A percentile compares a stretch with the other conserved stretches of the same genome.
Evolutionary conservation across 2,113 vertebrate species (phyloP).

Genomic region (Drymodes brunneopygia): DNA sequence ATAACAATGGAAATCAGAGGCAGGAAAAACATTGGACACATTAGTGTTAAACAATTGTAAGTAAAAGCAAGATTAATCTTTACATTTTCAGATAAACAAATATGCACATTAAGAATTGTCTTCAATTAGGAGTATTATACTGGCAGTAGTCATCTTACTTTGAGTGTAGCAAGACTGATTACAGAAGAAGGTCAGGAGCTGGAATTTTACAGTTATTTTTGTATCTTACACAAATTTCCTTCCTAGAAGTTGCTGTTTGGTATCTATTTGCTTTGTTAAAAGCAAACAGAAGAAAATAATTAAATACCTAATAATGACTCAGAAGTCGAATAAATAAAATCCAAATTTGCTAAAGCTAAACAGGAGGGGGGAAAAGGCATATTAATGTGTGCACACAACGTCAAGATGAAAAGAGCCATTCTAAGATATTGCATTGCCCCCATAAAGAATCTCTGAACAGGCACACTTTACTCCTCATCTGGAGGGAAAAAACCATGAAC

Average conservation of each 20-base stretch:
- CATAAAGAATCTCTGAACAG: not conserved
- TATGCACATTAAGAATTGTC: not conserved
- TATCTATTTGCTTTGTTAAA: not conserved
- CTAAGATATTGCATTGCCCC: not conserved
- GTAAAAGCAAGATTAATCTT: not conserved
- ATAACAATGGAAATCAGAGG: not conserved
- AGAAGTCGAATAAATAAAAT: not conserved
- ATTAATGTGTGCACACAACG: not conserved
- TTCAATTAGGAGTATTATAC: not conserved
- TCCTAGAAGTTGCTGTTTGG: not conserved
- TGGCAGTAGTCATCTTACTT: not conserved
- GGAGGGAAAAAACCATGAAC: not conserved
- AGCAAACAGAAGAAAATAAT: not conserved
- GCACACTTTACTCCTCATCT: not conserved
- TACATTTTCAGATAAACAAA: not conserved
- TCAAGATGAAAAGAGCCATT: not conserved
- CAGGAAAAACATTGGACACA: not conserved
- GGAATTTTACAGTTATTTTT: not conserved
- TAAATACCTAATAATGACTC: not conserved
- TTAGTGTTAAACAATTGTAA: not conserved
- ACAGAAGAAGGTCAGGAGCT: not conserved
- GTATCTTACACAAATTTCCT: not conserved
- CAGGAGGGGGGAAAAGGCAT: not conserved
- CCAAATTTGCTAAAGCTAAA: not conserved
- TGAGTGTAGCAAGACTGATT: not conserved